Evolutionary conservation across 2,797 vertebrate species (phyloP), one percentile per base, ranked within the genome.

Genomic region (Telmatherina bonti): DNA sequence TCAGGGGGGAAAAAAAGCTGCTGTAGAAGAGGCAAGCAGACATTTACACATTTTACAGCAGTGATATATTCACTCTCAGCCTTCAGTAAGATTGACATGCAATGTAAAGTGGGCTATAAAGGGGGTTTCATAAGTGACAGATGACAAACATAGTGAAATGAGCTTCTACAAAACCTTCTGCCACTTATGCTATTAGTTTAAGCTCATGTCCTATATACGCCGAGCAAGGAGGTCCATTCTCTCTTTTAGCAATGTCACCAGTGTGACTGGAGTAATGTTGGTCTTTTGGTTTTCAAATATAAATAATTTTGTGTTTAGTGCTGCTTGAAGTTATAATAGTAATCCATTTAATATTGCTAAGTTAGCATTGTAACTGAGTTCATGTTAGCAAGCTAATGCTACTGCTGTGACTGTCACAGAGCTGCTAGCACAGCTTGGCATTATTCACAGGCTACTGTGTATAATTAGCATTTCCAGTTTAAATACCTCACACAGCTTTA

Each of bases 1-100:
- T 85, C 81, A 84, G 73, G 71, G 71, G 3, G 7, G 30, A 31
- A 31, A 74, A 45, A 81, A 63, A 65, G 71, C 63, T 76, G 75
- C 73, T 64, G 75, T 52, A 12, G 56, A 61, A 54, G 67, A 83
- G 60, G 58, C 58, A 63, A 65, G 59, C 57, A 67, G 54, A 59
- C 54, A 65, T 63, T 74, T 74, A 49, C 52, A 62, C 4, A 64
- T 61, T 60, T 74, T 58, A 54, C 20, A 36, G 52, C 51, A 30
- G 58, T 30, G 65, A 71, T 55, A 51, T 67, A 16, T 67, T 35
- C 62, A 72, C 59, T 57, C 36, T 49, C 52, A 55, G 49, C 62
- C 45, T 65, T 71, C 49, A 41, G 22, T 41, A 4, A 53, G 55
- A 75, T n/a, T 65, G 62, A 78, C 22, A 7, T 24, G 67, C 15